Conservation (phyloP, 1,140 invertebrate genomes). For the Hyles euphorbiae region DNA sequence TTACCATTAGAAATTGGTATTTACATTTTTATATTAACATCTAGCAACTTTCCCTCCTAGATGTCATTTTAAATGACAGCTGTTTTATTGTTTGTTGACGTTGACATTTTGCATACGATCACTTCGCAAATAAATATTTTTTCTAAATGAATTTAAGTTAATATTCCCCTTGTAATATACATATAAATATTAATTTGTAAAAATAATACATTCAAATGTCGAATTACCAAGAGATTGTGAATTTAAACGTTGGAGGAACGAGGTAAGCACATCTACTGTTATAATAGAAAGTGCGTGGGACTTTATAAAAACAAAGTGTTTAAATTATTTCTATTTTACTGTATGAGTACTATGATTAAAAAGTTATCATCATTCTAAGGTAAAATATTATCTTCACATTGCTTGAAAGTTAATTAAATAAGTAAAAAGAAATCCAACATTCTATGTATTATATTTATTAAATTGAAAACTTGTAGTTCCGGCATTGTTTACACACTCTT, state of each 20-base stretch:
- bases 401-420: too few relatives aligned
- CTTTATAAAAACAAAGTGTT: neutral
- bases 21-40: too few relatives aligned
- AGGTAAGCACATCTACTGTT: conserved; percentile 33
- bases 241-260: conserved; percentile 63
- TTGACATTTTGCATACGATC: conserved; percentile 25
- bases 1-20: too few relatives aligned
- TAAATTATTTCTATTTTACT: conserved; percentile 1
- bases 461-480: too few relatives aligned
- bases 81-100: conserved; percentile 11
- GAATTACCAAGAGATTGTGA: conserved; percentile 70
- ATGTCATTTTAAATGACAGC: neutral
- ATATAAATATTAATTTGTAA: conserved; percentile 3
- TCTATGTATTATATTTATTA: too few relatives aligned
- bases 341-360: neutral
- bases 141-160: conserved; percentile 1
- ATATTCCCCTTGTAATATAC: too few relatives aligned
- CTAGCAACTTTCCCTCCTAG: too few relatives aligned
- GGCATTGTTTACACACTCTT: too few relatives aligned
- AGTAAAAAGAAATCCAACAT: too few relatives aligned
- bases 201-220: conserved; percentile 40
- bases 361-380: neutral
- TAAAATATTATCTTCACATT: too few relatives aligned
- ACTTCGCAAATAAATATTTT: conserved; percentile 26
- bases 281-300: conserved; percentile 10